phyloP scores from a whole-genome alignment of 2,113 vertebrate species.

The Calyptommatus sinebrachiatus region DNA sequence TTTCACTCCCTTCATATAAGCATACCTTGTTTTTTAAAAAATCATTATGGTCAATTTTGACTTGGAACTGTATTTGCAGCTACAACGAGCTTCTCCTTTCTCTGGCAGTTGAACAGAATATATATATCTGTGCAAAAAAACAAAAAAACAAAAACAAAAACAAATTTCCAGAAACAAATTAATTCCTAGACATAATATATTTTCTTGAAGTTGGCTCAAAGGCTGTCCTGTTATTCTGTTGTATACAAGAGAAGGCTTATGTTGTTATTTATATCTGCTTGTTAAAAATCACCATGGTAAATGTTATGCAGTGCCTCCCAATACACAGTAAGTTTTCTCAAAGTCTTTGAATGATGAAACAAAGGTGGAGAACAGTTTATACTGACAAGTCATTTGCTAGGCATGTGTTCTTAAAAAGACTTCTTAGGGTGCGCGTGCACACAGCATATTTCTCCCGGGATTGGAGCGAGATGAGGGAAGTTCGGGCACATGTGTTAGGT shows the following conservation, averaged over 20 bases:
- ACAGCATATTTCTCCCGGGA: too few species aligned
- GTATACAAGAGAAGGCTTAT: not conserved
- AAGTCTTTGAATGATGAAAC: not conserved
- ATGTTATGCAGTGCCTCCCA: not conserved
- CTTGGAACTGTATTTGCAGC: not conserved
- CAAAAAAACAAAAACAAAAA: too few species aligned
- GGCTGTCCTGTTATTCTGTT: not conserved
- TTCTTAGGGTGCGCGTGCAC: too few species aligned
- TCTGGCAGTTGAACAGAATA: not conserved
- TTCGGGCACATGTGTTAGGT: too few species aligned
- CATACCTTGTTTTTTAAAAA: too few species aligned
- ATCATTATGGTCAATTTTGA: accelerated
- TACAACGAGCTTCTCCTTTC: not conserved
- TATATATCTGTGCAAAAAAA: not conserved
- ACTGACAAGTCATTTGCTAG: not conserved
- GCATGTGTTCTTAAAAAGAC: not conserved
- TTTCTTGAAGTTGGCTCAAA: not conserved
- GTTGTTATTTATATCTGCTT: not conserved
- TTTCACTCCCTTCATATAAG: too few species aligned
- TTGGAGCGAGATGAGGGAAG: too few species aligned
- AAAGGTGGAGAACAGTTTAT: not conserved
- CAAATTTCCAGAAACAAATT: not conserved
- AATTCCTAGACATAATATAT: not conserved
- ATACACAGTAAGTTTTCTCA: not conserved
- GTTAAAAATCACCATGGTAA: not conserved